Evolutionary conservation across 2,113 vertebrate species (phyloP).

Genomic region (Nothoprocta perdicaria): DNA sequence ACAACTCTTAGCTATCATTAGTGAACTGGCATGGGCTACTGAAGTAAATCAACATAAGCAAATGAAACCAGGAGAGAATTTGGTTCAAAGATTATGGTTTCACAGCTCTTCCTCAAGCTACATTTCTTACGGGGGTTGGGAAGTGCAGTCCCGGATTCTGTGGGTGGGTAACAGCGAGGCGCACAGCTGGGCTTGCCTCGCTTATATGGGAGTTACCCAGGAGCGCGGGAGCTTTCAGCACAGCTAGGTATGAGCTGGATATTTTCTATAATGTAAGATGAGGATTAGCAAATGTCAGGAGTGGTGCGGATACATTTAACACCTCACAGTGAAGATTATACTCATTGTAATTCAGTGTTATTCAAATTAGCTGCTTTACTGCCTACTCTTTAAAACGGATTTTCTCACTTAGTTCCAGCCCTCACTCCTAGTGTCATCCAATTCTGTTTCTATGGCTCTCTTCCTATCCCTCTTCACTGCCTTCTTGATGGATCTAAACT

Average conservation of each 20-base stretch:
- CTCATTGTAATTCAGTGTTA: not conserved
- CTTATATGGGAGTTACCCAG: not conserved
- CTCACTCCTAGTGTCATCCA: no score
- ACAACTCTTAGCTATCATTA: not conserved
- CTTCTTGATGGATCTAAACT: not conserved
- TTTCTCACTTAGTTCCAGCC: not conserved
- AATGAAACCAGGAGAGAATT: not conserved
- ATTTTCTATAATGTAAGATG: not conserved
- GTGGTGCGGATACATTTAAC: not conserved
- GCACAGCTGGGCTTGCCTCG: not conserved
- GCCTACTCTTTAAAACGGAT: not conserved
- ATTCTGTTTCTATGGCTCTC: not conserved
- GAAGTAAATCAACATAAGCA: not conserved
- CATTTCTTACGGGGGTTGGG: not conserved
- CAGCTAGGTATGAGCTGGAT: not conserved
- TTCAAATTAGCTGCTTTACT: slow-evolving; percentile 15
- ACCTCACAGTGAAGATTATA: not conserved
- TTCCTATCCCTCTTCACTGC: not conserved
- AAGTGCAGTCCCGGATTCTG: not conserved
- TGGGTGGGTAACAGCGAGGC: not conserved
- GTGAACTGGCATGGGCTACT: not conserved
- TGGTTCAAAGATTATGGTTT: not conserved
- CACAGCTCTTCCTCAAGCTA: not conserved
- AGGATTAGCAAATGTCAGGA: not conserved
- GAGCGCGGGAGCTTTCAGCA: not conserved